Percentiles rank a stretch among this genome's conserved stretches.
phyloP scores from a whole-genome alignment of 1,140 invertebrate genomes.

The Heliconius himera region DNA sequence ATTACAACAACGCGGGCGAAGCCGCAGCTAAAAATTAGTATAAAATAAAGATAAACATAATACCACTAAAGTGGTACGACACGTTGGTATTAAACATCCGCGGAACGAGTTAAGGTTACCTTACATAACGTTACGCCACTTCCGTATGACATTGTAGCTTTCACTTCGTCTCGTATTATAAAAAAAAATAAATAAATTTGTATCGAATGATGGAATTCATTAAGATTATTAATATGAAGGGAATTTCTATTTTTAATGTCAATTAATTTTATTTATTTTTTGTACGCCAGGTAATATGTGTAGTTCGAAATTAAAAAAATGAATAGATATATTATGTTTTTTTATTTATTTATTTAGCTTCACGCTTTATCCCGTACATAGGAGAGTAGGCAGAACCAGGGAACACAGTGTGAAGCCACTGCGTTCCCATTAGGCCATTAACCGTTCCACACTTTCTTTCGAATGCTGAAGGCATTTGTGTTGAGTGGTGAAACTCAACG shows the following conservation, averaged over 20 bases:
- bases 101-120: conserved; percentile 31
- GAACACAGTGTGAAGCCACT: too few species aligned
- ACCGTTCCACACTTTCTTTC: too few species aligned
- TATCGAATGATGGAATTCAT: background rate
- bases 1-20: too few species aligned
- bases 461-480: too few species aligned
- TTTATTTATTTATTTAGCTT: too few species aligned
- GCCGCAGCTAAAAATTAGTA: background rate
- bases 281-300: too few species aligned
- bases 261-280: background rate
- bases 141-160: conserved; percentile 40
- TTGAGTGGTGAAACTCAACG: too few species aligned
- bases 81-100: background rate
- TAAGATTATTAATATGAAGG: background rate
- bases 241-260: background rate
- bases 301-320: too few species aligned
- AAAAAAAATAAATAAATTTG: background rate
- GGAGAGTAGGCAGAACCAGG: too few species aligned
- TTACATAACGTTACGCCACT: conserved; percentile 38
- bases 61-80: conserved; percentile 1
- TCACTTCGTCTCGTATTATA: conserved; percentile 29
- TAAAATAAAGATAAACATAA: background rate
- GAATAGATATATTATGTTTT: too few species aligned
- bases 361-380: too few species aligned
- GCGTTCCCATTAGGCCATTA: too few species aligned